These are phyloP conservation scores for Entomobrya multifasciata DNA, from an alignment of 2,888 invertebrate genomes.

Conservation along the genomic window DNA sequence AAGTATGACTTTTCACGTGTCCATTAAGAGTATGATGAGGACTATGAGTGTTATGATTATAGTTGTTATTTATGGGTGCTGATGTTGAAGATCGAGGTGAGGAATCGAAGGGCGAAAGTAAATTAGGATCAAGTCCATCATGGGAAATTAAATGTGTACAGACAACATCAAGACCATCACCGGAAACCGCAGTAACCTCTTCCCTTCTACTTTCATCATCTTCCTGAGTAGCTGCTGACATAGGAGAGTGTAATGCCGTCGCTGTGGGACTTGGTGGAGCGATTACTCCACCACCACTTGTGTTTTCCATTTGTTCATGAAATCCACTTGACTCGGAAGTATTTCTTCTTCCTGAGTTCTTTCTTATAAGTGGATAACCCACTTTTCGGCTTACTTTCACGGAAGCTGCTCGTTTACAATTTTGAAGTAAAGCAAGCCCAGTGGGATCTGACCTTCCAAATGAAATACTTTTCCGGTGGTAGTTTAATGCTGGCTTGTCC, in stretches of 20 bases:
- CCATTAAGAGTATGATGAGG: not conserved
- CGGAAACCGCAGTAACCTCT: not conserved
- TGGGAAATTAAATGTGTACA: not conserved
- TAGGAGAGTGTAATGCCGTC: no score
- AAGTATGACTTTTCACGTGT: no score
- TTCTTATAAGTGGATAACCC: no score
- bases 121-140: not conserved
- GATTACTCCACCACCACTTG: no score
- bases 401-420: not conserved
- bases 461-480: slow-evolving; percentile 44
- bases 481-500: no score
- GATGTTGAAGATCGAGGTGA: not conserved
- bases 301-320: not conserved
- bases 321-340: slow-evolving; percentile 3
- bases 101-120: not conserved
- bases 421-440: not conserved
- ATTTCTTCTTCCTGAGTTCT: not conserved
- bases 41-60: not conserved
- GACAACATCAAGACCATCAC: not conserved
- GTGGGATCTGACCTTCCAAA: slow-evolving; percentile 36
- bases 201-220: not conserved
- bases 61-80: slow-evolving; percentile 13
- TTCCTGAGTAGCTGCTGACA: not conserved
- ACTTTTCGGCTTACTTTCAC: not conserved
- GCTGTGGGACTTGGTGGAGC: no score